Base-by-base conservation (phyloP, 2,888 invertebrate species). In the Hydrotaea diabolus region DNA sequence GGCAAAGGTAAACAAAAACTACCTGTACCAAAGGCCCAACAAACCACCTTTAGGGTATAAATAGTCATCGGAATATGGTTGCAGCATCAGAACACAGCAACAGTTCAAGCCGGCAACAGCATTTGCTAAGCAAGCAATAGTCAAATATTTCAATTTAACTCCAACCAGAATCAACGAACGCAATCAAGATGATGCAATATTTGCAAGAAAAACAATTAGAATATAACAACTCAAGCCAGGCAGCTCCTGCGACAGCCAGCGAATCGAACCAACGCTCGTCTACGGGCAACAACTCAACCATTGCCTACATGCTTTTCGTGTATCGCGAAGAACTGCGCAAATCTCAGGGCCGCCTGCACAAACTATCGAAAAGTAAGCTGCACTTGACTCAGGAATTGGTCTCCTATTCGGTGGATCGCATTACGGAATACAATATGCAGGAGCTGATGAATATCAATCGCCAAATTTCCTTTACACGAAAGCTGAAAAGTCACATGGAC, bases 371-470 rank as follows among this genome's bases (percentile, higher is more conserved):
- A 53, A 83, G 49, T 49, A 83, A 83, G 73, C 36, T 83, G 15
- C 3, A 77, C 31, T 55, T 83, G 21, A 80, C 83, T 8, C 80
- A 73, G 62, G 73, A 83, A 77, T 21, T 83, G 43, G 66, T 83
- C 1, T 66, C 77, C 0, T 43, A 79, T 7, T 59, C 82, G 1
- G 57, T 82, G 15, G 75, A 78, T 75, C 82, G 21, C 26, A 71
- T 78, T 43, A 46, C 31, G n/a, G 71, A 79, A 46, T 82, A 75
- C n/a, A 59, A 53, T 15, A 21, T 62, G n/a, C 19, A 71, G 0
- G 82, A 82, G 19, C 21, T 78, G n/a, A 75, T 78, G 19, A 82
- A 82, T 71, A 78, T 82, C 7, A 78, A 82, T 59, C 66, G 74
- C 9, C 57, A 82, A 62, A 78, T 82, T 1, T 11, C 43, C 7